Percentiles rank a stretch among this genome's conserved stretches.
These are phyloP conservation scores for Carpatolechia fugitivella DNA, from an alignment of 2,888 invertebrate species.

Conservation along the genomic window DNA sequence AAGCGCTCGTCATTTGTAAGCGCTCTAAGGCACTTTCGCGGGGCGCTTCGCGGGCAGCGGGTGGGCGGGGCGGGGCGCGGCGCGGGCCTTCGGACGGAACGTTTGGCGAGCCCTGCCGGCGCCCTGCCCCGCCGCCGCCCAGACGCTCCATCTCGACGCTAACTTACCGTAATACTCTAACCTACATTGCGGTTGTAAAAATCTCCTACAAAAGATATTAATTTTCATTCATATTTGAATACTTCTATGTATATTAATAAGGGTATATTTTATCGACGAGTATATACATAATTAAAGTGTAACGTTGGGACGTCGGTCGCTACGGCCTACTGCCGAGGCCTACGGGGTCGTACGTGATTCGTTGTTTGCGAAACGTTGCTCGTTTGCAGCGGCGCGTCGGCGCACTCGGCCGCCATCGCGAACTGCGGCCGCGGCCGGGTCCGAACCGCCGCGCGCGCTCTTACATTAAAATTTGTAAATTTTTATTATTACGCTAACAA, in stretches of 20 bases:
- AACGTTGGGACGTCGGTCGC: conserved; percentile 69
- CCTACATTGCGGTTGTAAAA: conserved; percentile 79
- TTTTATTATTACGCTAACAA: conserved; percentile 66
- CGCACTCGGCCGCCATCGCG: conserved; percentile 40
- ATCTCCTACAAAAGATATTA: conserved; percentile 81
- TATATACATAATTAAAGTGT: conserved; percentile 65
- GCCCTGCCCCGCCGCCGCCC: conserved; percentile 62
- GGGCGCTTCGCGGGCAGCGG: conserved; percentile 37
- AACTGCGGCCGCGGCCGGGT: conserved; percentile 17
- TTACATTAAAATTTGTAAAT: conserved; percentile 62
- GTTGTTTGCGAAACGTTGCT: conserved; percentile 80
- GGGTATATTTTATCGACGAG: conserved; percentile 75
- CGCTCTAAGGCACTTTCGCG: conserved; percentile 54
- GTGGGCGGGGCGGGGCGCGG: conserved; percentile 36
- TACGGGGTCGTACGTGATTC: conserved; percentile 77
- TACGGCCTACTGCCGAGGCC: conserved; percentile 64
- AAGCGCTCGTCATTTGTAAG: conserved; percentile 9
- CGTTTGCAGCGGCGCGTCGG: conserved; percentile 55
- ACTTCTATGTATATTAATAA: conserved; percentile 75
- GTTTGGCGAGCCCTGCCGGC: conserved; percentile 66
- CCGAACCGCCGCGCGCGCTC: conserved; percentile 40
- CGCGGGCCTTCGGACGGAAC: conserved; percentile 74
- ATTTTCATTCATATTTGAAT: conserved; percentile 75
- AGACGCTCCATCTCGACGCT: conserved; percentile 62
- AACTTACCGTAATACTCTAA: conserved; percentile 71